These are phyloP conservation scores for Apodemus speciosus DNA, from an alignment of 2,113 vertebrate species.

Conservation along the genomic window DNA sequence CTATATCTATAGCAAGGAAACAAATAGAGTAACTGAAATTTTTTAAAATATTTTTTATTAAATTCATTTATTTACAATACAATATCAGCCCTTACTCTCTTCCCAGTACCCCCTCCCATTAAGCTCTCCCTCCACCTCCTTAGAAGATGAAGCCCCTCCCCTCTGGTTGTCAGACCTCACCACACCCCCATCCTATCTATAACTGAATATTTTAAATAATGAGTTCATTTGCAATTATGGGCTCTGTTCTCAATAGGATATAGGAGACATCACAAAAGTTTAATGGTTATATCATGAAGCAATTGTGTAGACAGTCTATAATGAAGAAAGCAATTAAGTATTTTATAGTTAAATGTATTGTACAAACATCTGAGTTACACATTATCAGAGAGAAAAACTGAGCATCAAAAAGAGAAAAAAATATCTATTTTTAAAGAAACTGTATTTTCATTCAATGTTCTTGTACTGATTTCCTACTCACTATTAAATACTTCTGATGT, in stretches of 20 bases:
- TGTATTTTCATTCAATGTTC: neutral
- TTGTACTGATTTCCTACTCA: constrained; percentile 55
- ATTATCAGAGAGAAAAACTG: constrained; percentile 61
- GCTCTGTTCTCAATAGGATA: neutral
- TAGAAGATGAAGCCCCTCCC: too few species aligned
- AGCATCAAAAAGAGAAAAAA: constrained; percentile 15
- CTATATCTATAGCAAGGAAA: constrained; percentile 46
- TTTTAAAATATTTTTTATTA: too few species aligned
- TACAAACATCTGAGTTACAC: constrained; percentile 29
- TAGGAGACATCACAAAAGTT: constrained; percentile 34
- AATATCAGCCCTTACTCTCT: too few species aligned
- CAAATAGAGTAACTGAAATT: constrained; percentile 51
- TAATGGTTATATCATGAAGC: constrained; percentile 55
- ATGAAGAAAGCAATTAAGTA: constrained; percentile 34
- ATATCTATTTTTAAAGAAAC: neutral
- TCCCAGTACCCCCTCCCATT: too few species aligned
- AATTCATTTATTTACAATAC: too few species aligned
- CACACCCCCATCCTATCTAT: too few species aligned
- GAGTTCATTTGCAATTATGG: constrained; percentile 31
- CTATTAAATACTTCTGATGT: constrained; percentile 67
- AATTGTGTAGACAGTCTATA: neutral
- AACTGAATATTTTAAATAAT: neutral
- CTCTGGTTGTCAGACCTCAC: too few species aligned
- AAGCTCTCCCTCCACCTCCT: too few species aligned
- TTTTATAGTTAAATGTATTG: constrained; percentile 49